Conservation (phyloP, 2,797 vertebrate species). For the Thalassophryne amazonica region DNA sequence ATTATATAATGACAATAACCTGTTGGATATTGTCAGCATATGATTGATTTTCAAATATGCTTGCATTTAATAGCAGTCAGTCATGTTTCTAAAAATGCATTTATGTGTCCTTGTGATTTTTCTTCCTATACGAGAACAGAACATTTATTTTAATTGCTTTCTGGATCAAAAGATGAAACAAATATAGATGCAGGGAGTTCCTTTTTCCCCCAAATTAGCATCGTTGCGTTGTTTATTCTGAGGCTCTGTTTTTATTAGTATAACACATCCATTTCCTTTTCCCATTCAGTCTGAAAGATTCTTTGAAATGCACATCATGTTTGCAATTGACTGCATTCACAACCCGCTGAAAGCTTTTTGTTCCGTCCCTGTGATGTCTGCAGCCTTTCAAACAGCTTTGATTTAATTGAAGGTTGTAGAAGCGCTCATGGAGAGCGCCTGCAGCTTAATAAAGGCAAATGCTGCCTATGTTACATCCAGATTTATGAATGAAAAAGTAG, state of each 20-base stretch:
- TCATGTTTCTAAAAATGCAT: constrained; percentile 2
- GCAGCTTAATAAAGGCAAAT: constrained; percentile 52
- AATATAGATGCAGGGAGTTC: constrained; percentile 32
- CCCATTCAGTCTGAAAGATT: constrained; percentile 62
- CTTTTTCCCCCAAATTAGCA: constrained; percentile 44
- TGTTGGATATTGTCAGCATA: no score
- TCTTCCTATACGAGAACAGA: constrained; percentile 7
- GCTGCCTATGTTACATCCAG: constrained; percentile 36
- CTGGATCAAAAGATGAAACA: constrained; percentile 40
- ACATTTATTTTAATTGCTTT: constrained; percentile 16
- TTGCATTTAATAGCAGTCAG: not conserved
- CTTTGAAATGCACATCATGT: constrained; percentile 79
- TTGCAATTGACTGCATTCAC: constrained; percentile 72
- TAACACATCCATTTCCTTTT: constrained; percentile 54
- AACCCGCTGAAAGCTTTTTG: constrained; percentile 75
- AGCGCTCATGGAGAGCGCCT: constrained; percentile 45
- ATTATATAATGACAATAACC: no score
- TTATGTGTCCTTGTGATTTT: not conserved
- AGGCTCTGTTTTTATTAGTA: constrained; percentile 55
- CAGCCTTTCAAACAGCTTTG: constrained; percentile 54
- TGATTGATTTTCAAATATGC: not conserved
- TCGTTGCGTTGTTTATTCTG: constrained; percentile 43
- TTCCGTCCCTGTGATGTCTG: constrained; percentile 62
- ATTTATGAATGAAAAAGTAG: constrained; percentile 64
- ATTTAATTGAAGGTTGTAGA: constrained; percentile 69